Base-by-base conservation (phyloP, 53 echinoderm and acorn worm species). In the Stichopus horrens region DNA sequence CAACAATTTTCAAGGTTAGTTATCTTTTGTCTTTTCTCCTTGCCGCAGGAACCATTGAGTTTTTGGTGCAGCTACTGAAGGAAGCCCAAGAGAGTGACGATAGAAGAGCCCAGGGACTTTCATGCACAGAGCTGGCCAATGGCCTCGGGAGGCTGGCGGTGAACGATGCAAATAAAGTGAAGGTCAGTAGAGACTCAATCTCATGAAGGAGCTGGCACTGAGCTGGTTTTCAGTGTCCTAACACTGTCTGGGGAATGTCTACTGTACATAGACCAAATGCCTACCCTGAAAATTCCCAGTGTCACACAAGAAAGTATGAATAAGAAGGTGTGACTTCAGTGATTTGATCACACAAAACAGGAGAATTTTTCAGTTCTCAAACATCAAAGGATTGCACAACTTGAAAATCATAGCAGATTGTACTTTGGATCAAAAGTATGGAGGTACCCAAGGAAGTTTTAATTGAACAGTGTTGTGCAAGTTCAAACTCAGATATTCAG, bases 121-220 rank as follows among this genome's bases (percentile, higher is more conserved):
- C 94, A 21, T 92, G 94, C 86, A 83, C 88, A 20, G 97, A 97
- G 86, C 81, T 97, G 77, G 98, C 95, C 10, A 86, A 88, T 51
- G 98, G 95, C 22, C 86, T 97, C 9, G 94, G 94, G 5, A 83
- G 95, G 63, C 86, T 97, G 74, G 95, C 94, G 16, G 95, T 97
- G 22, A 93, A 94, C 76, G 95, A 97, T 82, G 79, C 83, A 59
- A 97, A 95, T 82, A 96, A 96, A 88, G 80, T 74, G 83, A 94
- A 91, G 92, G 96, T 96, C 76, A 78, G 88, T 66, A n/a, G 37
- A 37, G 37, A 37, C 2, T 37, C 37, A 37, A 37, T 37, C 55
- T 14, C 2, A 53, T 0, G 37, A 37, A 37, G 37, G 37, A 37
- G 37, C 2, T 37, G 21, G 10, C n/a, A 16, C 14, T 68, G n/a